Base-by-base conservation (phyloP, 2,113 vertebrate genomes). In the Hipposideros armiger region DNA sequence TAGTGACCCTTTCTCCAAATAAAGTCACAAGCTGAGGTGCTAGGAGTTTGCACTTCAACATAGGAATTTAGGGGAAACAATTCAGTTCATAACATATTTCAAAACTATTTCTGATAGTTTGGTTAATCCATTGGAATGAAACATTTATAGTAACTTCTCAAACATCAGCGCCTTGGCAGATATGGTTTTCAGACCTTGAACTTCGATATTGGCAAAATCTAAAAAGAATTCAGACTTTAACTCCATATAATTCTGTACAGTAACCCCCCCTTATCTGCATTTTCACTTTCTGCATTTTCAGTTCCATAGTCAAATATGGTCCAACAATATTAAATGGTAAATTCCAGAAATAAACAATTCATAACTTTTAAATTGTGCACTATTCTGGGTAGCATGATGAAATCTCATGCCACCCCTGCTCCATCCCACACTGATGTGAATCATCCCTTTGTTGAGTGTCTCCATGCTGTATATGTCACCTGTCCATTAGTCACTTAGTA, bases 91-190 rank as follows among this genome's bases (percentile, higher is more conserved):
- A 52, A 73, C 13, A 84, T 5, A 98, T 98, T 2, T 99, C 99
- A 52, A 99, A 99, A 28, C 97, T 99, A 73, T 99, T 99, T 97
- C 96, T 99, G 96, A 98, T 98, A 50, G 15, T 99, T 99, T 4
- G 99, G 98, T 28, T 98, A 99, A 82, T 98, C 98, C 80, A 97
- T 92, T 0, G 99, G 98, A 36, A 93, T 0, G 99, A 99, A 0
- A 97, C 99, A 62, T 99, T 99, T 82, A 98, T 98, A 2, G 98
- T 98, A 1, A 98, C 99, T 70, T 99, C 98, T 99, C 96, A 98
- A 50, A 98, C 99, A 97, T 98, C 73, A 98, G 99, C 90, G 98
- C 98, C 7, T 98, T 99, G 0, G 98, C 99, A 94, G 98, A 99
- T 96, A 99, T 99, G 98, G 87, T 99, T 80, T 98, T 98, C 50